A percentile compares a stretch with the other conserved stretches of the same genome.
Conservation (phyloP, 2,797 vertebrate species). For the Merluccius polli region DNA sequence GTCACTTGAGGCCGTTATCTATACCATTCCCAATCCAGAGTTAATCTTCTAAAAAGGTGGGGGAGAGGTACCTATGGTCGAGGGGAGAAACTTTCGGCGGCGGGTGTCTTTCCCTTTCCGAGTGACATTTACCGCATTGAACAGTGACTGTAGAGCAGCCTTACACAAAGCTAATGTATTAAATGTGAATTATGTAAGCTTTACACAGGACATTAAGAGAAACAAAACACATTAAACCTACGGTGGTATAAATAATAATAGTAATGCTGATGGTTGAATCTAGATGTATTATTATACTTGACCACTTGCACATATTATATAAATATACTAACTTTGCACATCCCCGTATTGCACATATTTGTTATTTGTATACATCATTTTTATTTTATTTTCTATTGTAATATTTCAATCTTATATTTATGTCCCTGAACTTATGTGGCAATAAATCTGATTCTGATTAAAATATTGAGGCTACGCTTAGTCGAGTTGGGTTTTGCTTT, state of each 20-base stretch:
- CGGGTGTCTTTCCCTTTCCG: constrained; percentile 36
- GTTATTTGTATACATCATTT: too few relatives aligned
- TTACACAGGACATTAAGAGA: background rate
- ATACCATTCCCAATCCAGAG: constrained; percentile 32
- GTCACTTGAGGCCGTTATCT: constrained; percentile 52
- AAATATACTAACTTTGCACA: too few relatives aligned
- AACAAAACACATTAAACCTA: background rate
- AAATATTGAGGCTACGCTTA: background rate
- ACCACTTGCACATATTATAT: too few relatives aligned
- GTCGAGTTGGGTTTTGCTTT: background rate
- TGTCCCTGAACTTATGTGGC: too few relatives aligned
- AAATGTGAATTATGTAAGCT: background rate
- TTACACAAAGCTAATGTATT: background rate
- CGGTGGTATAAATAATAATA: background rate
- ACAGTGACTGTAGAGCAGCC: background rate
- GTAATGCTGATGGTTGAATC: background rate
- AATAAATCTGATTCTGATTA: too few relatives aligned
- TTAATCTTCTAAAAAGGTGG: constrained; percentile 55
- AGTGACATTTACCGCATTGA: constrained; percentile 26
- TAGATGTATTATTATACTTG: too few relatives aligned
- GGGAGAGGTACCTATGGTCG: constrained; percentile 49
- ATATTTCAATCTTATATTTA: too few relatives aligned
- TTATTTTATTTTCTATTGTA: too few relatives aligned
- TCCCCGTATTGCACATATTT: too few relatives aligned
- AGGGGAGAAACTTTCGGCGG: constrained; percentile 35